These are phyloP conservation scores for Dione vanillae DNA, from an alignment of 2,888 invertebrate genomes.

Conservation along the genomic window DNA sequence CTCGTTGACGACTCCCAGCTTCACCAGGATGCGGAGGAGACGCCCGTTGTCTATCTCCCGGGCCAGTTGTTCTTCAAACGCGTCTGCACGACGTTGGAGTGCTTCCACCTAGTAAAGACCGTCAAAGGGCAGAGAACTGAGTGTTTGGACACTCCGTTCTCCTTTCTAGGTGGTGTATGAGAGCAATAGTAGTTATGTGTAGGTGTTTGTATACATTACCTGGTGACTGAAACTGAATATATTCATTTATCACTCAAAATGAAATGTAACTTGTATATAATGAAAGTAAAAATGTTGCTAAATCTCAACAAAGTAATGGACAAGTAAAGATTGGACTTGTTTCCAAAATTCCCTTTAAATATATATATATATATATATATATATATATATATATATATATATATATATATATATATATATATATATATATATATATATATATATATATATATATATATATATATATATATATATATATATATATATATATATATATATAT, in stretches of 20 bases:
- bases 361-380: too few relatives aligned
- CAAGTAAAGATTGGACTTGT: too few relatives aligned
- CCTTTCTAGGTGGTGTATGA: background rate
- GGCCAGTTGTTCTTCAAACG: constrained; percentile 94
- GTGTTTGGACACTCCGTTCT: background rate
- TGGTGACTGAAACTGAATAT: constrained; percentile 4
- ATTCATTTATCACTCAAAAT: background rate
- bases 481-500: too few relatives aligned
- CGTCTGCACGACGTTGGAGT: constrained; percentile 93
- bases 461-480: too few relatives aligned
- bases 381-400: too few relatives aligned
- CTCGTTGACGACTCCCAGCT: constrained; percentile 97
- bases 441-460: too few relatives aligned
- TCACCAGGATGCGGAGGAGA: constrained; percentile 94
- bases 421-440: too few relatives aligned
- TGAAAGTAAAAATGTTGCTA: too few relatives aligned
- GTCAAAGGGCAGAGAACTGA: background rate
- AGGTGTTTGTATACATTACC: background rate
- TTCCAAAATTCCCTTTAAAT: too few relatives aligned
- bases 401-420: too few relatives aligned
- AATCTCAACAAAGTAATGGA: too few relatives aligned
- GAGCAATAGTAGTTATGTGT: background rate
- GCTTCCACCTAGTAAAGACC: constrained; percentile 85
- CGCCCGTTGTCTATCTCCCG: constrained; percentile 98
- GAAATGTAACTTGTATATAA: too few relatives aligned